Conservation (phyloP, 2,797 vertebrate genomes). For the Mergus octosetaceus region DNA sequence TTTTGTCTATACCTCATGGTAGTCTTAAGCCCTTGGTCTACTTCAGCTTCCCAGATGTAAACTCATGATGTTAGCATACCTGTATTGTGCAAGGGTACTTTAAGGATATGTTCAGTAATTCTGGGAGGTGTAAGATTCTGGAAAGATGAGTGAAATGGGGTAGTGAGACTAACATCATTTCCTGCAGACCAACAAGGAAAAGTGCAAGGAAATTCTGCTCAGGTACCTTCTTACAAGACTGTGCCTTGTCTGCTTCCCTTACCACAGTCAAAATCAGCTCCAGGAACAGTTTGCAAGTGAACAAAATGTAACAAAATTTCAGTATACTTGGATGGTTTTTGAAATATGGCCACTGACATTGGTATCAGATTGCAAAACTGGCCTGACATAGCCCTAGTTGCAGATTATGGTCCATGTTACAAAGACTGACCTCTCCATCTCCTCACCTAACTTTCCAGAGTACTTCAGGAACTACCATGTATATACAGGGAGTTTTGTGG, state of each 20-base stretch:
- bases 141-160: background rate
- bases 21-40: background rate
- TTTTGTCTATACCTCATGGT: background rate
- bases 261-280: background rate
- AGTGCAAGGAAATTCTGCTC: background rate
- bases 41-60: background rate
- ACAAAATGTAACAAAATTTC: background rate
- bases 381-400: background rate
- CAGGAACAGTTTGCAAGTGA: background rate
- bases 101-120: background rate
- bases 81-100: background rate
- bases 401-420: background rate
- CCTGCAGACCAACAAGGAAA: background rate
- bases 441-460: background rate
- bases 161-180: background rate
- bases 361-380: background rate
- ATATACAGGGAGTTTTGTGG: background rate
- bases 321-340: background rate
- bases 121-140: background rate
- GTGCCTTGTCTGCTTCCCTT: background rate
- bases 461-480: fast-evolving
- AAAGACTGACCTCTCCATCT: background rate
- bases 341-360: background rate
- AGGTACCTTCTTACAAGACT: background rate
- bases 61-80: background rate